These are phyloP conservation scores for Spodoptera picta DNA, from an alignment of 2,888 invertebrate species.

Conservation along the genomic window DNA sequence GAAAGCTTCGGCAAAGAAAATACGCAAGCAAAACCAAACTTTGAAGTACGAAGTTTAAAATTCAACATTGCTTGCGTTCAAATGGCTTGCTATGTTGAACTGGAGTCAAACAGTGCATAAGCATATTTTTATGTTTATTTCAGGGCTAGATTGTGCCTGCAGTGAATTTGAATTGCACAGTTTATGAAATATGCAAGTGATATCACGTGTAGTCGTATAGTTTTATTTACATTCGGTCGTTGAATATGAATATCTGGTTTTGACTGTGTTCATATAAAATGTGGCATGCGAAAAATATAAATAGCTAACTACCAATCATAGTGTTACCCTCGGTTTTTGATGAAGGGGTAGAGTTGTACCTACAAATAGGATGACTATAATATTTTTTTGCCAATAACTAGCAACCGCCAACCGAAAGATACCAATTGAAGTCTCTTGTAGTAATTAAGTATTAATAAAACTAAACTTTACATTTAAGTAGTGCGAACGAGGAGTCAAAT, in stretches of 20 bases:
- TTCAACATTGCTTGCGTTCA: constrained; percentile 20
- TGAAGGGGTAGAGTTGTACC: too few species aligned
- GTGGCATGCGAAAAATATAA: constrained; percentile 5
- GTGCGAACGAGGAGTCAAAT: too few species aligned
- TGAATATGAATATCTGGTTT: constrained; percentile 54
- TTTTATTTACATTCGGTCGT: constrained; percentile 66
- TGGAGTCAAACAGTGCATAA: constrained; percentile 64
- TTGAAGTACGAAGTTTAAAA: constrained; percentile 33
- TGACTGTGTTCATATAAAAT: constrained; percentile 39
- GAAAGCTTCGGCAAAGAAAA: constrained; percentile 54
- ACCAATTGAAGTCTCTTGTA: too few species aligned
- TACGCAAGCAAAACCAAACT: constrained; percentile 46
- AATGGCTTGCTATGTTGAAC: constrained; percentile 46
- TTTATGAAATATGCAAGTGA: constrained; percentile 71
- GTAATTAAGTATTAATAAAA: too few species aligned
- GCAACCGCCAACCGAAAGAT: too few species aligned
- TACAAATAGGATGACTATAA: too few species aligned
- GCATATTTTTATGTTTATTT: constrained; percentile 72
- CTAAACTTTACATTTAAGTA: too few species aligned
- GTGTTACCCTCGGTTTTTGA: too few species aligned
- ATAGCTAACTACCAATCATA: too few species aligned
- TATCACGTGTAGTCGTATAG: constrained; percentile 58
- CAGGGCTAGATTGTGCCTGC: constrained; percentile 70
- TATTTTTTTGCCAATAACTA: too few species aligned
- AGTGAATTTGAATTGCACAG: constrained; percentile 73